Conservation (phyloP, 2,888 invertebrate genomes). For the Branchellion lobata region DNA sequence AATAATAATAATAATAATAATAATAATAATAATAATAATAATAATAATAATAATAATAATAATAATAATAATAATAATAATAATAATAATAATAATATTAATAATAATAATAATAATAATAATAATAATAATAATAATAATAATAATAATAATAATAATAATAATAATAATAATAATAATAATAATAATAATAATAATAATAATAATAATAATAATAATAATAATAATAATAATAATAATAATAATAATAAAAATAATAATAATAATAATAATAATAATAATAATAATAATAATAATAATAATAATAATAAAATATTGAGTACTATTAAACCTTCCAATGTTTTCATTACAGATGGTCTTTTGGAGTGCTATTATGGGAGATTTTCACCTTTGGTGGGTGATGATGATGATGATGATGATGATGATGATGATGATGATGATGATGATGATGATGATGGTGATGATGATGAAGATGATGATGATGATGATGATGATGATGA, state of each 20-base stretch:
- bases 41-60: slow-evolving; percentile 5
- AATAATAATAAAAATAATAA: no score
- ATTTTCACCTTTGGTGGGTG: slow-evolving; percentile 51
- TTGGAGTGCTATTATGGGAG: slow-evolving; percentile 60
- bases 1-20: slow-evolving; percentile 1
- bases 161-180: no score
- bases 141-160: neutral
- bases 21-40: slow-evolving; percentile 10
- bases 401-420: slow-evolving; percentile 10
- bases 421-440: neutral
- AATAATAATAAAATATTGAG: no score
- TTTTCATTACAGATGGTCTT: slow-evolving; percentile 79
- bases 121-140: slow-evolving; percentile 5
- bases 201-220: no score
- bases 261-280: no score
- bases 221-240: no score
- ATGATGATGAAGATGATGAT: neutral
- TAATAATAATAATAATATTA: slow-evolving; percentile 3
- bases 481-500: slow-evolving; percentile 7
- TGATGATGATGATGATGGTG: neutral
- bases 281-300: no score
- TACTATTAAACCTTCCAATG: no score
- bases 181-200: no score
- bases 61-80: neutral
- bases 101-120: slow-evolving; percentile 5